Evolutionary conservation across 2,797 vertebrate species (phyloP).

Genomic region (Falco concolor): DNA sequence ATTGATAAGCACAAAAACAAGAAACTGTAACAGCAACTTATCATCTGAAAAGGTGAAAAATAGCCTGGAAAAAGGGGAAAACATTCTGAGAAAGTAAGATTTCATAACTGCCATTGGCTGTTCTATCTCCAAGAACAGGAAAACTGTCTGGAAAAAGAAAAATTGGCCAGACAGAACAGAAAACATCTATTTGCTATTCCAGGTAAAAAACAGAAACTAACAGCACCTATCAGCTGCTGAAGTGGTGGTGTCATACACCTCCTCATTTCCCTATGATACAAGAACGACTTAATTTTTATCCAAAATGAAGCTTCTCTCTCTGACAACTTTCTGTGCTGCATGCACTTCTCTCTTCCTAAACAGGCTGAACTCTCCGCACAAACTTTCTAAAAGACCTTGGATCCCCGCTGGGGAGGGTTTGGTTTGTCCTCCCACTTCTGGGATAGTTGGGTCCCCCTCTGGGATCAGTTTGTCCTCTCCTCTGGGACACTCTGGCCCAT

Average conservation of each 20-base stretch:
- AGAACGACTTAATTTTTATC: neutral
- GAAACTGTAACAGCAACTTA: neutral
- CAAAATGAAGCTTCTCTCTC: neutral
- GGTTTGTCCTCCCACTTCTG: neutral
- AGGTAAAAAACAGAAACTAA: neutral
- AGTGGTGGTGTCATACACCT: neutral
- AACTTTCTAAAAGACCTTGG: neutral
- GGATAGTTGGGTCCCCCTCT: neutral
- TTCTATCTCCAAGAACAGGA: neutral
- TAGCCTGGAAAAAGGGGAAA: neutral
- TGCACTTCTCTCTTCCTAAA: neutral
- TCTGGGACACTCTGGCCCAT: neutral
- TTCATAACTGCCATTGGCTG: neutral
- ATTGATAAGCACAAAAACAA: neutral
- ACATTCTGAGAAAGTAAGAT: neutral
- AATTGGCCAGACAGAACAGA: neutral
- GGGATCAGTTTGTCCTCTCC: neutral
- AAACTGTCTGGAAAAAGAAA: neutral
- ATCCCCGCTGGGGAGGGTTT: fast-evolving
- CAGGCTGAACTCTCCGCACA: neutral
- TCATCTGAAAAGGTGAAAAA: neutral
- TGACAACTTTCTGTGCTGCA: neutral
- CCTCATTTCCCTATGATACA: neutral
- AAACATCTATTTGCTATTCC: neutral
- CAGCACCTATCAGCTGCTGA: neutral